Conservation (phyloP, 92 coral and sea anemone species). For the Desmophyllum pertusum region DNA sequence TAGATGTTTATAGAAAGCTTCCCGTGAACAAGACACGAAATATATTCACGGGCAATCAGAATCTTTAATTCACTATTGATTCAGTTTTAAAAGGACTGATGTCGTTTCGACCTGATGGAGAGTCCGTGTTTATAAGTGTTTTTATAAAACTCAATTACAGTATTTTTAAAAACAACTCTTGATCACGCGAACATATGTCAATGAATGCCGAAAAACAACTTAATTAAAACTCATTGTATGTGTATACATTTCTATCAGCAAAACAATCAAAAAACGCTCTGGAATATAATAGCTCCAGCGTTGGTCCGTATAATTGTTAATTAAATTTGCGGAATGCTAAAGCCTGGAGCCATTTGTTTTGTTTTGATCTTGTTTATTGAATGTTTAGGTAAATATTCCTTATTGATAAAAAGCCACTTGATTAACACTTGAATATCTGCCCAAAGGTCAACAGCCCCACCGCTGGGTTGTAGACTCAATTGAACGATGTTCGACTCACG, state of each 20-base stretch:
- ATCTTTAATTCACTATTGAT: not conserved
- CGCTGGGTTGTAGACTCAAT: not conserved
- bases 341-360: not conserved
- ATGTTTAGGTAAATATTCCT: not conserved
- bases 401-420: not conserved
- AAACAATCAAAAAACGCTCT: not conserved
- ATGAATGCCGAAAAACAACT: not conserved
- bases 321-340: not conserved
- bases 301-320: slow-evolving; percentile 9
- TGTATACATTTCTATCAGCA: not conserved
- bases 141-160: not conserved
- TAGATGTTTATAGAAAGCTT: not conserved
- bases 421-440: not conserved
- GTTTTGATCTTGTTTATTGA: not conserved
- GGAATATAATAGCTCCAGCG: not conserved
- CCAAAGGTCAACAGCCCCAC: not conserved
- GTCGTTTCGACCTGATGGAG: not conserved
- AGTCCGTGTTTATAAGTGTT: not conserved
- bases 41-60: not conserved
- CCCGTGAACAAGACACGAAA: not conserved
- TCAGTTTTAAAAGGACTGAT: not conserved
- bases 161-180: not conserved
- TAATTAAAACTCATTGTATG: not conserved
- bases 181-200: not conserved
- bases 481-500: not conserved